A percentile compares a stretch with the other conserved stretches of the same genome.
phyloP scores from a whole-genome alignment of 2,888 invertebrate genomes.

The Eilema caniola region DNA sequence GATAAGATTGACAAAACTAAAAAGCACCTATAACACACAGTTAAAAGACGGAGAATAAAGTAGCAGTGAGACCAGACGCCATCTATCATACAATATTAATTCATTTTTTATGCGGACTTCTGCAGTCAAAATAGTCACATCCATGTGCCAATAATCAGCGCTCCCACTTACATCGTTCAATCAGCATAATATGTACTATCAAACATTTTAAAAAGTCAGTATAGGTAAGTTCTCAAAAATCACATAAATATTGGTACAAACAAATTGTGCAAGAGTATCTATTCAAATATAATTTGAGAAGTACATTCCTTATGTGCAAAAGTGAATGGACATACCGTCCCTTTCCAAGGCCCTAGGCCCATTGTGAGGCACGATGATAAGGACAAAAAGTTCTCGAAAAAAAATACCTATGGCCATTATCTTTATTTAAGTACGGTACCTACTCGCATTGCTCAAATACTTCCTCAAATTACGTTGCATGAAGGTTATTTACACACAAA shows the following conservation, averaged over 20 bases:
- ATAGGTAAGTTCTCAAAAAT: too few species aligned
- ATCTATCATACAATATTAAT: too few species aligned
- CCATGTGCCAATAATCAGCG: too few species aligned
- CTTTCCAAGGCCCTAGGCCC: slow-evolving; percentile 36
- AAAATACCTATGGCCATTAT: not conserved
- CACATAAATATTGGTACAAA: not conserved
- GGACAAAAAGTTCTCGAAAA: slow-evolving; percentile 7
- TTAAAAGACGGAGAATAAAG: too few species aligned
- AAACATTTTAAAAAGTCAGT: too few species aligned
- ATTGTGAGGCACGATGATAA: not conserved
- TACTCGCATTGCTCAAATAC: not conserved
- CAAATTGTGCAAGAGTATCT: slow-evolving; percentile 9
- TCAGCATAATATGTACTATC: too few species aligned
- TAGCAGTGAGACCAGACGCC: too few species aligned
- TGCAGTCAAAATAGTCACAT: too few species aligned
- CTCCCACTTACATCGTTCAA: too few species aligned
- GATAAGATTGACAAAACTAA: too few species aligned
- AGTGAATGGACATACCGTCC: slow-evolving; percentile 31
- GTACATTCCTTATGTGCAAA: slow-evolving; percentile 7
- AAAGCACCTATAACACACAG: too few species aligned
- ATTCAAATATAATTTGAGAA: slow-evolving; percentile 10
- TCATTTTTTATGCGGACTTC: too few species aligned
- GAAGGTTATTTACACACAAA: not conserved
- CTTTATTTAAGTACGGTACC: not conserved
- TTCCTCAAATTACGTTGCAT: not conserved